phyloP scores from a whole-genome alignment of 2,113 vertebrate species.

The Platanista minor region DNA sequence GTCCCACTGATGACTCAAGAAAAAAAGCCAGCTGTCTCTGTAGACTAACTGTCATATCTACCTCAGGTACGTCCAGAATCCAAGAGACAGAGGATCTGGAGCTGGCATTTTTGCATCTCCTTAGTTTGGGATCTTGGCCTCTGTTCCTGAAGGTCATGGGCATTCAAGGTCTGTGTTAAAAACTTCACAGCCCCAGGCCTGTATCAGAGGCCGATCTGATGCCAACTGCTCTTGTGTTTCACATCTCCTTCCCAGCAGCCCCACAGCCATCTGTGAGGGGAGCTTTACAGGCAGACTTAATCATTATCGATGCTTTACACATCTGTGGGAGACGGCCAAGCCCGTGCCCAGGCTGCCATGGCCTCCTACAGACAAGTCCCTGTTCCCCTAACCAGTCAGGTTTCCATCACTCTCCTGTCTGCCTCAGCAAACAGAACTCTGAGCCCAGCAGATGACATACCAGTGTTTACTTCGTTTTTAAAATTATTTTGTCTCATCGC shows the following conservation, averaged over 20 bases:
- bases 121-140: background rate
- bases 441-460: background rate
- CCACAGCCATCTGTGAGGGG: slow-evolving; percentile 57
- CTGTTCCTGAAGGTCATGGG: background rate
- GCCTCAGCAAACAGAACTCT: background rate
- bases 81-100: background rate
- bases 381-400: background rate
- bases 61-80: background rate
- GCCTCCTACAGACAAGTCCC: background rate
- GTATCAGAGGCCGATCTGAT: background rate
- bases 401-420: background rate
- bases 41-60: background rate
- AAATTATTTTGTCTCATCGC: background rate
- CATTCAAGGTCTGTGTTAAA: background rate
- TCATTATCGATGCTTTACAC: background rate
- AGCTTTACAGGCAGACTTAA: background rate
- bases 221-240: slow-evolving; percentile 47
- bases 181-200: background rate
- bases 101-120: background rate
- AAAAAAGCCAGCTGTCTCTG: background rate
- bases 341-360: fast-evolving
- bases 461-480: background rate
- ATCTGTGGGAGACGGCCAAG: slow-evolving; percentile 8
- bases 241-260: slow-evolving; percentile 25
- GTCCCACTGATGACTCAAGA: background rate